These are phyloP conservation scores for Hipposideros armiger DNA, from an alignment of 2,113 vertebrate species.

Conservation along the genomic window DNA sequence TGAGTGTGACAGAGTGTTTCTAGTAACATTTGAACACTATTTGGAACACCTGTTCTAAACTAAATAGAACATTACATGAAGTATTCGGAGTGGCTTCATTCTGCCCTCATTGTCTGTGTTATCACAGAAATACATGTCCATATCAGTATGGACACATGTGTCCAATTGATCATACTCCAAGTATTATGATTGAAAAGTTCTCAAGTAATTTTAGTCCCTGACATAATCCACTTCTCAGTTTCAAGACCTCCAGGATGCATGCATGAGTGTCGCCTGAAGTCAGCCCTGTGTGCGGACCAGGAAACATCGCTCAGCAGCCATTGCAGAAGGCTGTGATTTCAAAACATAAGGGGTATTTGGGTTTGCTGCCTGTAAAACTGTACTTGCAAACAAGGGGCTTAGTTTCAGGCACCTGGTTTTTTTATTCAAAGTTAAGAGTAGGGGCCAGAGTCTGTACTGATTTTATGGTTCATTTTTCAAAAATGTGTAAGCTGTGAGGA, in stretches of 20 bases:
- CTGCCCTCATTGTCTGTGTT: background rate
- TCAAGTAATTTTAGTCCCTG: conserved; percentile 72
- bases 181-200: conserved; percentile 59
- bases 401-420: background rate
- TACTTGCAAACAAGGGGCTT: conserved; percentile 19
- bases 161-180: conserved; percentile 59
- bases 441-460: background rate
- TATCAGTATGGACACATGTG: conserved; percentile 49
- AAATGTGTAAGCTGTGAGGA: conserved; percentile 58
- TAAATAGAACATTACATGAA: conserved; percentile 52
- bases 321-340: conserved; percentile 50
- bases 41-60: conserved; percentile 73
- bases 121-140: conserved; percentile 5
- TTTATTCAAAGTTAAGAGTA: conserved; percentile 13
- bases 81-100: background rate
- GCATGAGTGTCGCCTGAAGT: background rate
- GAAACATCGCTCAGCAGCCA: conserved; percentile 18
- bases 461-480: conserved; percentile 64
- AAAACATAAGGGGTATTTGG: conserved; percentile 63
- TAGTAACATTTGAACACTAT: background rate
- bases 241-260: conserved; percentile 25
- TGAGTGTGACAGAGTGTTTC: background rate
- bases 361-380: conserved; percentile 54
- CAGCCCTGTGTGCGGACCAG: conserved; percentile 55
- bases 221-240: conserved; percentile 78